Evolutionary conservation across 2,797 vertebrate genomes (phyloP), one percentile per base, ranked within the genome.

Genomic region (Urosaurus nigricauda): DNA sequence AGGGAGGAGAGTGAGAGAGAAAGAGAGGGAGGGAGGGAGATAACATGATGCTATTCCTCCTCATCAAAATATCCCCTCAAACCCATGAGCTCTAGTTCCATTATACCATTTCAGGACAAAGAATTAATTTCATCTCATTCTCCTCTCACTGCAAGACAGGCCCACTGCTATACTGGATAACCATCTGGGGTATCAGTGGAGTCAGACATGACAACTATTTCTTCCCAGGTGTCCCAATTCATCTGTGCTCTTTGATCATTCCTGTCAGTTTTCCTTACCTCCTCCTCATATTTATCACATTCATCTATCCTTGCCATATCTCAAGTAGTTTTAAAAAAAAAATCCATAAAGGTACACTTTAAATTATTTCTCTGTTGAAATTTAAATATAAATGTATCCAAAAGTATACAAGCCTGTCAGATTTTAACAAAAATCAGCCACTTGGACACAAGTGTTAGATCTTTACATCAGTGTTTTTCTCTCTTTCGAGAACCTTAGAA

Each of bases 181-280:
- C 86, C 84, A 79, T 74, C 37, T 14, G 68, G 86, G 82, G 74
- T 26, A 51, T 40, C 84, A 53, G n/a, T 74, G 37, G 21, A 77
- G 79, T 77, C 89, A 91, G 19, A 35, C 71, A 40, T 0, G 40
- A 78, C 71, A 91, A 77, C 75, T 43, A 51, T 26, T 26, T 47
- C 86, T 84, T 87, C 90, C 91, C 47, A 75, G 85, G 75, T 75
- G 63, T 24, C 77, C 83, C 1, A 79, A 91, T 91, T 47, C 93
- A 73, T 21, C 40, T 83, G 80, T 68, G 86, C 5, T 29, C 92
- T 95, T 92, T 94, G 93, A 94, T 94, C 87, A 73, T 26, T 71
- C 56, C 40, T 85, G 35, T 40, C 79, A 78, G 77, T 86, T 84
- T 91, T 83, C 83, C 53, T 90, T 88, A 89, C 56, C 85, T 89